Conservation (phyloP, 2,797 vertebrate genomes). For the Mionectes olivaceus region DNA sequence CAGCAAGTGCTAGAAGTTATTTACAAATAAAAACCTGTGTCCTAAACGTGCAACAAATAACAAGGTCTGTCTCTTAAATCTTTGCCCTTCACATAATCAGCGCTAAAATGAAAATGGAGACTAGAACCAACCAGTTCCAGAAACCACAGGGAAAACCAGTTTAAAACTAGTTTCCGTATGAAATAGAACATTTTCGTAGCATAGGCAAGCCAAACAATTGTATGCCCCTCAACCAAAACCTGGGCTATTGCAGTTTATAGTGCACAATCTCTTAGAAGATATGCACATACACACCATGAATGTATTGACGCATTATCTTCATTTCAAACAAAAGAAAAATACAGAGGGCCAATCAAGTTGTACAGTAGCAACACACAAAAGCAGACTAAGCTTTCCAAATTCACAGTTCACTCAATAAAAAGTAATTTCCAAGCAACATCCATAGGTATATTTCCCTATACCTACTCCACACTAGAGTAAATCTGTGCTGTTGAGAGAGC, state of each 20-base stretch:
- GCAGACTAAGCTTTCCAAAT: not conserved
- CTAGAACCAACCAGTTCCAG: conserved; percentile 32
- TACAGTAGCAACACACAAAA: not conserved
- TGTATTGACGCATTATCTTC: not conserved
- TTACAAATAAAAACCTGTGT: not conserved
- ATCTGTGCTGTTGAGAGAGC: not conserved
- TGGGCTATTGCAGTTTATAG: not conserved
- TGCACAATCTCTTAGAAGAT: not conserved
- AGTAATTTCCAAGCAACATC: not conserved
- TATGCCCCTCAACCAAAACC: not conserved
- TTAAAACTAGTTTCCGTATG: conserved; percentile 14
- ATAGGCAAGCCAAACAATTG: not conserved
- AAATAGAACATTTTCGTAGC: not conserved
- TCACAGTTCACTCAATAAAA: not conserved
- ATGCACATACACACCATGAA: not conserved
- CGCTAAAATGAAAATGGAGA: not conserved
- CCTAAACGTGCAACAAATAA: not conserved
- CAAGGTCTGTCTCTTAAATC: not conserved
- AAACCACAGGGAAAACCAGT: conserved; percentile 49
- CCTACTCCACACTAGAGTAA: not conserved
- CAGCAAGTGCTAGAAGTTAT: not conserved
- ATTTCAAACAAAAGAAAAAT: not conserved
- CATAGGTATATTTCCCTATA: not conserved
- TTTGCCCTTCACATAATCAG: not conserved
- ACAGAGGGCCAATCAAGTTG: not conserved